Evolutionary conservation across 1,140 invertebrate genomes (phyloP).

Genomic region (Polyergus mexicanus): DNA sequence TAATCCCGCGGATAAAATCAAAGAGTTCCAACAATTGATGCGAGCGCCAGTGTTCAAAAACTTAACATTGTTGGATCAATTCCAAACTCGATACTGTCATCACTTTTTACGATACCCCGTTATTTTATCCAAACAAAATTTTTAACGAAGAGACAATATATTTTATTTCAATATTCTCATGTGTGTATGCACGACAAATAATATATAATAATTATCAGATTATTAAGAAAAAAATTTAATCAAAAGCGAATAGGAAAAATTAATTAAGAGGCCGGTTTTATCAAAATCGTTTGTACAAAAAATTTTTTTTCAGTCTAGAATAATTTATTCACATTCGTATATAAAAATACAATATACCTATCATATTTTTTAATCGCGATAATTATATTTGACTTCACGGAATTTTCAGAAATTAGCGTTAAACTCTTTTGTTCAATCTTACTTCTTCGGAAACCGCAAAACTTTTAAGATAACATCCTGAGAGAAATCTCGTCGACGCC

Average conservation of each 20-base stretch:
- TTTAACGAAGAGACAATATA: background rate
- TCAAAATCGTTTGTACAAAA: background rate
- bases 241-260: background rate
- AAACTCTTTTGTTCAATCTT: background rate
- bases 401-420: background rate
- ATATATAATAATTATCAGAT: background rate
- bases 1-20: slow-evolving; percentile 15
- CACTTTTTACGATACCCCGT: background rate
- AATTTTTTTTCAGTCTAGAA: background rate
- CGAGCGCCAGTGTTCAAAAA: background rate
- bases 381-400: background rate
- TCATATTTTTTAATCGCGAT: background rate
- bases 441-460: background rate
- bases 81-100: slow-evolving; percentile 21
- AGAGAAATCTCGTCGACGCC: slow-evolving; percentile 10
- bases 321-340: background rate
- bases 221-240: background rate
- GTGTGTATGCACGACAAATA: too few species aligned
- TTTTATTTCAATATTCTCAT: background rate
- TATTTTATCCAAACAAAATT: background rate
- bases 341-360: background rate
- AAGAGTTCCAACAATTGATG: slow-evolving; percentile 29
- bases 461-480: background rate
- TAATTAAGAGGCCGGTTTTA: background rate
- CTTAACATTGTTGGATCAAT: slow-evolving; percentile 26